Conservation (phyloP, 2,113 vertebrate genomes). For the Meriones unguiculatus region DNA sequence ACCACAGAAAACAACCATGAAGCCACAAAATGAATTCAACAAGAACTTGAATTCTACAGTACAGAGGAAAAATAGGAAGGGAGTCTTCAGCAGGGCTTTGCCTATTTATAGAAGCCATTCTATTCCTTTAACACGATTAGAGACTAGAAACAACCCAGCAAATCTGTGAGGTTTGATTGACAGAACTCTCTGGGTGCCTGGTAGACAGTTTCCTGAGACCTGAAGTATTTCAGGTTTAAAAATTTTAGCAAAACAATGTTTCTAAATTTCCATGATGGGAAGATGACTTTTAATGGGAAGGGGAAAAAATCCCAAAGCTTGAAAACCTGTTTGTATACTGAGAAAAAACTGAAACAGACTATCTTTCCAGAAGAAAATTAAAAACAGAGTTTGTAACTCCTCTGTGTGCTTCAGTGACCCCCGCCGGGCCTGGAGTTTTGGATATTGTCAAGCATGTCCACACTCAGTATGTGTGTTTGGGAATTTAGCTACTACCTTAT, state of each 20-base stretch:
- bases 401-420: not conserved
- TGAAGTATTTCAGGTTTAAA: slow-evolving; percentile 30
- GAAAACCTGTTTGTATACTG: not conserved
- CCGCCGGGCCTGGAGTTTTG: not conserved
- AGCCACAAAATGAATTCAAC: not conserved
- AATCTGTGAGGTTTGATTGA: not conserved
- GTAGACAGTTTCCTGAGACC: not conserved
- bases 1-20: not conserved
- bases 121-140: not conserved
- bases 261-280: slow-evolving; percentile 24
- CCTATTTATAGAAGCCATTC: not conserved
- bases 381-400: not conserved
- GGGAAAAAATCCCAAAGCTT: not conserved
- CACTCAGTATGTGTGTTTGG: not conserved
- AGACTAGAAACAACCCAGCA: not conserved
- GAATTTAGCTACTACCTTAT: not conserved
- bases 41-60: not conserved
- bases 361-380: slow-evolving; percentile 19
- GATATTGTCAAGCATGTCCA: not conserved
- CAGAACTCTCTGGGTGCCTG: not conserved
- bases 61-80: not conserved
- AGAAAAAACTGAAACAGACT: slow-evolving; percentile 50
- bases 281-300: not conserved
- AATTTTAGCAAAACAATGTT: slow-evolving; percentile 35
- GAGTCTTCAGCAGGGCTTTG: not conserved